These are phyloP conservation scores for Acipenser transmontanus DNA, from an alignment of 2,797 vertebrate genomes.

Conservation along the genomic window DNA sequence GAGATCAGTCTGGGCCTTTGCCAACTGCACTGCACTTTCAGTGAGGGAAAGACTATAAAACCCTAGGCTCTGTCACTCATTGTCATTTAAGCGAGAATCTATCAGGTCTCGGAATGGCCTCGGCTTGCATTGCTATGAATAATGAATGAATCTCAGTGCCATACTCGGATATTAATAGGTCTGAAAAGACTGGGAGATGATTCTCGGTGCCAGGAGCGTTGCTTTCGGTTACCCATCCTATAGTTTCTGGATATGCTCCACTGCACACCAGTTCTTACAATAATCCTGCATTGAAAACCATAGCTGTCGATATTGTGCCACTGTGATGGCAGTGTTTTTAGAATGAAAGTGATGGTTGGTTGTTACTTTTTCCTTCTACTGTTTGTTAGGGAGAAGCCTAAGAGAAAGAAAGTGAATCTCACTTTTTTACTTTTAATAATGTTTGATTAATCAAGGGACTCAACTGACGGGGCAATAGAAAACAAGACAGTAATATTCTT, in stretches of 20 bases:
- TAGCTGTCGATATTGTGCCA: not conserved
- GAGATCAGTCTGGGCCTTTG: slow-evolving; percentile 79
- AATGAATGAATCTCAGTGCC: slow-evolving; percentile 91
- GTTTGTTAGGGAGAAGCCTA: no score
- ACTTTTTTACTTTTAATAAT: no score
- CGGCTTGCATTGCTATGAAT: slow-evolving; percentile 91
- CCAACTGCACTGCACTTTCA: slow-evolving; percentile 68
- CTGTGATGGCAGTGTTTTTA: no score
- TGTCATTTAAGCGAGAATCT: slow-evolving; percentile 97
- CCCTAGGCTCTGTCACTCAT: slow-evolving; percentile 90
- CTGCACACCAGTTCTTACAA: slow-evolving; percentile 15
- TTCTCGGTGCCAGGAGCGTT: slow-evolving; percentile 57
- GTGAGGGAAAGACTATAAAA: slow-evolving; percentile 78
- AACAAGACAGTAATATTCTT: no score
- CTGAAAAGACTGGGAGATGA: slow-evolving; percentile 64
- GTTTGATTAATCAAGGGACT: no score
- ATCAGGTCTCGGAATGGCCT: slow-evolving; percentile 88
- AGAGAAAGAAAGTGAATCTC: no score
- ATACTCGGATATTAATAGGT: slow-evolving; percentile 84
- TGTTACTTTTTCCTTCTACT: no score
- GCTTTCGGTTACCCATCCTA: slow-evolving; percentile 40
- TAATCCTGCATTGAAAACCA: not conserved
- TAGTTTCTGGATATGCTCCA: slow-evolving; percentile 45
- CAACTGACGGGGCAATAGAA: no score
- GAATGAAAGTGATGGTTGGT: no score